These are phyloP conservation scores for Nasua narica DNA, from an alignment of 2,797 vertebrate genomes.

Conservation along the genomic window DNA sequence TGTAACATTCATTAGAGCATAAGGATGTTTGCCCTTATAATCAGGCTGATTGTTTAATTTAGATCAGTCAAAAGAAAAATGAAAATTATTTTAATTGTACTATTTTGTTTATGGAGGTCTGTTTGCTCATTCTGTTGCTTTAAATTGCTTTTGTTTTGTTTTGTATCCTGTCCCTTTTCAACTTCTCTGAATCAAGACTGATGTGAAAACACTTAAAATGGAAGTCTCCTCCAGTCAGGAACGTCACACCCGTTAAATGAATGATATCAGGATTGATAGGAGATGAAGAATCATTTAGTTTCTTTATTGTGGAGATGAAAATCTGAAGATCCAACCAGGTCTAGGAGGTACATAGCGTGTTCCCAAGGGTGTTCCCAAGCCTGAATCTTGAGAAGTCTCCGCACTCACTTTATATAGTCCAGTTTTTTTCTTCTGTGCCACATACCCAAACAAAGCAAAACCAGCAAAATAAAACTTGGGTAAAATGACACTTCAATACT, in stretches of 20 bases:
- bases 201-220: background rate
- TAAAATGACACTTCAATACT: background rate
- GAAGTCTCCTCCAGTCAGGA: background rate
- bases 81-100: background rate
- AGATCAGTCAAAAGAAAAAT: background rate
- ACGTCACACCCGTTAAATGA: background rate
- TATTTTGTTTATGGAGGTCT: background rate
- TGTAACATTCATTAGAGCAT: background rate
- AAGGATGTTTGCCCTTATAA: background rate
- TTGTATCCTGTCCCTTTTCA: background rate
- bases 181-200: background rate
- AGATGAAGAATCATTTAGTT: background rate
- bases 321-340: background rate
- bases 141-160: background rate
- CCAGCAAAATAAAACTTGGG: background rate
- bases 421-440: background rate
- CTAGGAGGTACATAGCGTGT: background rate
- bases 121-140: background rate
- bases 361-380: background rate
- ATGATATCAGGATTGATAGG: background rate
- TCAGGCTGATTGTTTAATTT: background rate
- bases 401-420: background rate
- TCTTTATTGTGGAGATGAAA: background rate
- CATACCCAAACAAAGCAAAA: background rate
- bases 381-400: background rate